Conservation (phyloP, 2,113 vertebrate genomes). For the Colinus virginianus region DNA sequence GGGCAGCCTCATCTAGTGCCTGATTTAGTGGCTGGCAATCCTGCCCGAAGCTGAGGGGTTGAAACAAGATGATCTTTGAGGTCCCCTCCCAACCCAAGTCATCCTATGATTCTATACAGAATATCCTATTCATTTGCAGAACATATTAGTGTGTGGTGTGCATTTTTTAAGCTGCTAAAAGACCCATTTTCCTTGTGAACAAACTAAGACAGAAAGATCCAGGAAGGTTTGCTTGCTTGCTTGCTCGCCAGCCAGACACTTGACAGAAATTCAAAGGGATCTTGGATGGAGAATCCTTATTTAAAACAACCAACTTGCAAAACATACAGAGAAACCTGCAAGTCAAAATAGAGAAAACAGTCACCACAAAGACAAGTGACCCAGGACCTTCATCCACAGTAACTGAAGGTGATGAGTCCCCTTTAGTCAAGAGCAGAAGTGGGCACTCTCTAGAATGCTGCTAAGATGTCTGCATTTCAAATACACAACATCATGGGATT, state of each 20-base stretch:
- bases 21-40: too few relatives aligned
- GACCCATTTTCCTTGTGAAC: conserved; percentile 17
- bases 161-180: not conserved
- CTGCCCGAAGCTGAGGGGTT: too few relatives aligned
- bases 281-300: not conserved
- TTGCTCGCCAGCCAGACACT: not conserved
- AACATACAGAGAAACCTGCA: not conserved
- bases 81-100: too few relatives aligned
- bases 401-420: not conserved
- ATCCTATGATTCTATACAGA: too few relatives aligned
- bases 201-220: conserved; percentile 7
- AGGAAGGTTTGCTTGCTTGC: not conserved
- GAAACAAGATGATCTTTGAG: too few relatives aligned
- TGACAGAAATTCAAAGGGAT: not conserved
- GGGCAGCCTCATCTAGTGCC: too few relatives aligned
- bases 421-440: not conserved
- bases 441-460: not conserved
- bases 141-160: not conserved
- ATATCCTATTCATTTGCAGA: not conserved
- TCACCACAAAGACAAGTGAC: not conserved
- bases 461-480: not conserved
- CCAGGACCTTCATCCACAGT: not conserved
- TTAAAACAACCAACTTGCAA: not conserved
- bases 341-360: not conserved
- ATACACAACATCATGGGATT: not conserved